phyloP scores from a whole-genome alignment of 2,888 invertebrate species.

The Leucoma salicis region DNA sequence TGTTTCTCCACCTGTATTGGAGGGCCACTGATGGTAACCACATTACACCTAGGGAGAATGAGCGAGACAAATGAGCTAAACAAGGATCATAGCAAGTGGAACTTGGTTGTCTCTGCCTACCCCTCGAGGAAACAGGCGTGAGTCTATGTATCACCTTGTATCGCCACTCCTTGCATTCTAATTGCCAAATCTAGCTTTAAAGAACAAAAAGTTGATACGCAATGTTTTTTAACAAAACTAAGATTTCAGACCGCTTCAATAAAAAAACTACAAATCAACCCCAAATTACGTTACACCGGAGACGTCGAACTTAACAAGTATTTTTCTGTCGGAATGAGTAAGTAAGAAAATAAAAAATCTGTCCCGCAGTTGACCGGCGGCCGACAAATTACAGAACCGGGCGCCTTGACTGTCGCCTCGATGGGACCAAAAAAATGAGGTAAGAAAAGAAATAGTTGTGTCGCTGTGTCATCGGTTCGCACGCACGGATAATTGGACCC shows the following conservation, averaged over 20 bases:
- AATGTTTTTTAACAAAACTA: background rate
- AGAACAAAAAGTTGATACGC: no score
- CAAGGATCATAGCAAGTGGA: no score
- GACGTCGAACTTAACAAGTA: constrained; percentile 39
- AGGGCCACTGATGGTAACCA: no score
- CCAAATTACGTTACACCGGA: constrained; percentile 34
- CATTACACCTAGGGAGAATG: no score
- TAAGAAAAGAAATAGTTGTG: constrained; percentile 52
- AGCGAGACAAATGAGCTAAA: no score
- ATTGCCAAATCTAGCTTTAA: no score
- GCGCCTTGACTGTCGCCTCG: constrained; percentile 61
- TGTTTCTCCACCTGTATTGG: no score
- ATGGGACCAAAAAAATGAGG: constrained; percentile 36
- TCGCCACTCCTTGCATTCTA: no score
- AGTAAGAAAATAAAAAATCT: constrained; percentile 41
- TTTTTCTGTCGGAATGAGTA: constrained; percentile 46
- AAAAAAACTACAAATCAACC: constrained; percentile 17
- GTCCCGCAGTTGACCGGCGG: constrained; percentile 42
- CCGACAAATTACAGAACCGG: constrained; percentile 68
- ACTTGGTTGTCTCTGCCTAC: no score
- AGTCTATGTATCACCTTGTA: no score
- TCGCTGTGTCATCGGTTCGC: constrained; percentile 63
- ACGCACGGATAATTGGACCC: constrained; percentile 50
- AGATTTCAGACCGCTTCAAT: background rate
- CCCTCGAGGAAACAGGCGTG: no score